Evolutionary conservation across 2,113 vertebrate species (phyloP).

Genomic region (Entelurus aequoreus): DNA sequence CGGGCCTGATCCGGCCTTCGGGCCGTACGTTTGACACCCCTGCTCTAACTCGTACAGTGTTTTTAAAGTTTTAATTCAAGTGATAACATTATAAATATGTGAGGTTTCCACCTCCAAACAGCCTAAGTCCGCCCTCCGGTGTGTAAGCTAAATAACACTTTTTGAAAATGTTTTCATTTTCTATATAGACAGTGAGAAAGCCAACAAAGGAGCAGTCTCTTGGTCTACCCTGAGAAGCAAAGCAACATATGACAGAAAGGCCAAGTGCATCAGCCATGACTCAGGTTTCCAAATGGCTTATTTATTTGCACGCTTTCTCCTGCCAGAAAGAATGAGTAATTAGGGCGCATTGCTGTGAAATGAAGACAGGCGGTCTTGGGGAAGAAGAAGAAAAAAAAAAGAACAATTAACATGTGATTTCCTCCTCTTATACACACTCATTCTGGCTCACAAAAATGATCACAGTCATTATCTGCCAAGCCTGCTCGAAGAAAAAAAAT

Average conservation of each 20-base stretch:
- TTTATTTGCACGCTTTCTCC: conserved; percentile 40
- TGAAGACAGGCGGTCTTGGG: conserved; percentile 18
- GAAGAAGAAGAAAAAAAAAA: conserved; percentile 30
- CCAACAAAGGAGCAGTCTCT: conserved; percentile 42
- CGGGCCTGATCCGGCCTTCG: no score
- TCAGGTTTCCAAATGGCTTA: conserved; percentile 46
- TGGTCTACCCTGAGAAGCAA: conserved; percentile 26
- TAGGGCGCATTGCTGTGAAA: conserved; percentile 33
- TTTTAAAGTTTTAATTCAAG: no score
- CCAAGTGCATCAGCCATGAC: conserved; percentile 29
- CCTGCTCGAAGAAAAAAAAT: conserved; percentile 6
- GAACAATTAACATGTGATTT: conserved; percentile 49
- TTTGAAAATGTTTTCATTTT: no score
- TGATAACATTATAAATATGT: no score
- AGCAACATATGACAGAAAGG: conserved; percentile 40
- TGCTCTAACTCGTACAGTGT: no score
- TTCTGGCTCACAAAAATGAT: conserved; percentile 22
- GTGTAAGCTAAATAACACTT: no score
- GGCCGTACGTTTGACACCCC: no score
- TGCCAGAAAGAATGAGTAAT: conserved; percentile 53
- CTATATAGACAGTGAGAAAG: neutral
- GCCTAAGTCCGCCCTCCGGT: no score
- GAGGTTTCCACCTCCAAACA: no score
- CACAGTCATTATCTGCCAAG: no score
- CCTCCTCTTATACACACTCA: conserved; percentile 11